Evolutionary conservation across 2,888 invertebrate genomes (phyloP).

Genomic region (Rhodophaea formosa): DNA sequence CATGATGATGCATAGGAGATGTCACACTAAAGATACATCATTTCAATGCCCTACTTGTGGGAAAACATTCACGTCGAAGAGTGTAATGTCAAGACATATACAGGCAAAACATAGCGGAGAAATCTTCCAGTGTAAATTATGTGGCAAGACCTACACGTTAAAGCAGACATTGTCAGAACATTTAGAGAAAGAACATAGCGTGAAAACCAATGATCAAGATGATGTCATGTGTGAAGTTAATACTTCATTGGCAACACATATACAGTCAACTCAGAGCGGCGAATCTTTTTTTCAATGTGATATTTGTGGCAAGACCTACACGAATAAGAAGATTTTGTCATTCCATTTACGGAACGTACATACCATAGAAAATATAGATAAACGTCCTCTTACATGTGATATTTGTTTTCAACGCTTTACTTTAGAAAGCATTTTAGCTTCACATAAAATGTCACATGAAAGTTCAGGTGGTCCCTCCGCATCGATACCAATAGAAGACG

Average conservation of each 20-base stretch:
- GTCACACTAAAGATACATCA: background rate
- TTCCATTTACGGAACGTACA: too few species aligned
- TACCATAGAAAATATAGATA: too few species aligned
- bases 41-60: background rate
- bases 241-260: too few species aligned
- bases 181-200: background rate
- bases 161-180: background rate
- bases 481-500: background rate
- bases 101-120: background rate
- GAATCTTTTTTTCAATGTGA: too few species aligned
- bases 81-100: background rate
- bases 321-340: too few species aligned
- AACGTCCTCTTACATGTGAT: too few species aligned
- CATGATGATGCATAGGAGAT: background rate
- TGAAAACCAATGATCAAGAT: background rate
- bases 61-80: background rate
- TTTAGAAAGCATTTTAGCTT: too few species aligned
- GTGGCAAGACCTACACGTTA: background rate
- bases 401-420: too few species aligned
- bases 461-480: background rate
- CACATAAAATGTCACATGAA: background rate
- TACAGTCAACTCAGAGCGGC: too few species aligned
- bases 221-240: too few species aligned
- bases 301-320: too few species aligned
- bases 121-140: background rate